Percentiles rank a stretch among this genome's conserved stretches.
phyloP scores from a whole-genome alignment of 2,888 invertebrate genomes.

The Neoitamus cyanurus region DNA sequence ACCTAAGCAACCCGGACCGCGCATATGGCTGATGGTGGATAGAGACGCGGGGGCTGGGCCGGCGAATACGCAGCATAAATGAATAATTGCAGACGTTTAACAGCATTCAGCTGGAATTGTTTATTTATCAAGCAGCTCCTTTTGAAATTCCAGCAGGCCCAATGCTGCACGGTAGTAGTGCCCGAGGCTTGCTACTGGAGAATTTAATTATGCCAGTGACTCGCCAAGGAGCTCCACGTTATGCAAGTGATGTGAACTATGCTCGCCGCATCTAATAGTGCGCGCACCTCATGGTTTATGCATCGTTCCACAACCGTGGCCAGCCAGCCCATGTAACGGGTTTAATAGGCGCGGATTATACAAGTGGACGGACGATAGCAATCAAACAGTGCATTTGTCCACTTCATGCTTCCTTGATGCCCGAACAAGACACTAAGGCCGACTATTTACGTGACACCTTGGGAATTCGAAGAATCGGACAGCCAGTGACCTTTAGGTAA shows the following conservation, averaged over 20 bases:
- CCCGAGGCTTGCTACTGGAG: neutral
- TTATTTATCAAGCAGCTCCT: conserved; percentile 6
- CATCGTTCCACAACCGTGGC: neutral
- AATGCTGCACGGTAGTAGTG: neutral
- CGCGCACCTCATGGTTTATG: conserved; percentile 2
- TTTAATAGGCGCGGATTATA: neutral
- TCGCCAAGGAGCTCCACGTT: neutral
- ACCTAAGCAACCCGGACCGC: neutral
- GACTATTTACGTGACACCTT: neutral
- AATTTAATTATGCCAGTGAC: neutral
- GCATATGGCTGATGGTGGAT: neutral
- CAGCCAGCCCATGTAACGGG: neutral
- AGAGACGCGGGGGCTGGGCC: neutral
- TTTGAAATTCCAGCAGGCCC: neutral
- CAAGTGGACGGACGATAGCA: neutral
- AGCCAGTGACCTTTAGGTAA: neutral
- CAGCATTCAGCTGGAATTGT: conserved; percentile 22
- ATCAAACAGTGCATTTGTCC: neutral
- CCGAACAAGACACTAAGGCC: neutral
- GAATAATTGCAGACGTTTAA: conserved; percentile 10
- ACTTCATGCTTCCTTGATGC: neutral
- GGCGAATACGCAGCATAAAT: neutral
- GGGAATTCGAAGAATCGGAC: neutral
- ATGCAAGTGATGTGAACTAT: conserved; percentile 14
- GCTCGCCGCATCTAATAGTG: neutral